These are phyloP conservation scores for Eudyptes chrysolophus DNA, from an alignment of 2,113 vertebrate species.

Conservation along the genomic window DNA sequence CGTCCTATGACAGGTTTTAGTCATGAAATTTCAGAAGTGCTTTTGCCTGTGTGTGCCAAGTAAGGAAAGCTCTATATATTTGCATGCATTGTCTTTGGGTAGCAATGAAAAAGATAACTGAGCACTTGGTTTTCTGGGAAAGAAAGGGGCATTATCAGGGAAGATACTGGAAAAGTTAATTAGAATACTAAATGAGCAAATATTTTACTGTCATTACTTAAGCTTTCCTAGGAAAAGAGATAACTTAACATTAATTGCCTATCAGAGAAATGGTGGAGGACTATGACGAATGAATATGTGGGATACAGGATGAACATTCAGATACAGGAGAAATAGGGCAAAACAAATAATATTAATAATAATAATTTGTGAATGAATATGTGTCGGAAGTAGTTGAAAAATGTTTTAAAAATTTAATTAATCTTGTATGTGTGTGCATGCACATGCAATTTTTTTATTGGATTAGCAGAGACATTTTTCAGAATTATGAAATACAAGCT, in stretches of 20 bases:
- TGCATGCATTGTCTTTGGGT: not conserved
- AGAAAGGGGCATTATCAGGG: not conserved
- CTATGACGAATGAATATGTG: not conserved
- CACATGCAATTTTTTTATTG: slow-evolving; percentile 35
- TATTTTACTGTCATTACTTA: slow-evolving; percentile 17
- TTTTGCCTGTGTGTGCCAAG: not conserved
- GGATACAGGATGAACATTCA: not conserved
- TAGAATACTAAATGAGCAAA: slow-evolving; percentile 46
- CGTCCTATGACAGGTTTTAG: not conserved
- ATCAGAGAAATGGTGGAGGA: slow-evolving; percentile 7
- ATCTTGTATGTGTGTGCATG: slow-evolving; percentile 11
- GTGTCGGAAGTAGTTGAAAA: not conserved
- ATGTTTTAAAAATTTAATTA: slow-evolving; percentile 27
- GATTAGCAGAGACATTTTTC: slow-evolving; percentile 52
- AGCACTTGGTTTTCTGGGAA: slow-evolving; percentile 32
- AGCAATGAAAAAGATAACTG: slow-evolving; percentile 15
- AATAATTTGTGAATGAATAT: not conserved
- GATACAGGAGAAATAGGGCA: not conserved
- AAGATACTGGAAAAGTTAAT: slow-evolving; percentile 51
- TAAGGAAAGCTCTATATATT: not conserved
- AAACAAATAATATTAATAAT: slow-evolving; percentile 44
- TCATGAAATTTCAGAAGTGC: not conserved
- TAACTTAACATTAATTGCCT: slow-evolving; percentile 44
- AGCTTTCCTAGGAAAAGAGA: not conserved
- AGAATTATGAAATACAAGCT: slow-evolving; percentile 67